A percentile compares a stretch with the other conserved stretches of the same genome.
These are phyloP conservation scores for Chromobotia macracanthus DNA, from an alignment of 2,797 vertebrate genomes.

Conservation along the genomic window DNA sequence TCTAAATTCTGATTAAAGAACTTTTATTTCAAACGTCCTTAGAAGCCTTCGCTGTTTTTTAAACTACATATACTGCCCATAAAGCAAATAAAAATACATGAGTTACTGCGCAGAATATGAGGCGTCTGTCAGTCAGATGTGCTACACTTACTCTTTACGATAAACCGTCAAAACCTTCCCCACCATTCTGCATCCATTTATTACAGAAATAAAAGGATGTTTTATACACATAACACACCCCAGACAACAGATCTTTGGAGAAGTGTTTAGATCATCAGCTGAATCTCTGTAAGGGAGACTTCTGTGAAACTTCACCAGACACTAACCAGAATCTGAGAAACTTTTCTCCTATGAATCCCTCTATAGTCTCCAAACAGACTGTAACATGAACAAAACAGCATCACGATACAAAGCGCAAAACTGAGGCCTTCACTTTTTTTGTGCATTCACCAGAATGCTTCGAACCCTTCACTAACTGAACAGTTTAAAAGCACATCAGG, in stretches of 20 bases:
- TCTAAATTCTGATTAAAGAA: background rate
- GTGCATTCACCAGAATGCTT: slow-evolving; percentile 8
- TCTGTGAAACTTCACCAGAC: background rate
- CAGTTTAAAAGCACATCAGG: slow-evolving; percentile 31
- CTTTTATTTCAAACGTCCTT: background rate
- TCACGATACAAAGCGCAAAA: background rate
- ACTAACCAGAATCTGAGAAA: background rate
- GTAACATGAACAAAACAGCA: slow-evolving; percentile 20
- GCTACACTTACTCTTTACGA: background rate
- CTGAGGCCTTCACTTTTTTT: slow-evolving; percentile 29
- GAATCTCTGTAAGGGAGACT: background rate
- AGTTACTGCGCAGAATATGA: background rate
- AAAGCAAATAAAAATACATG: background rate
- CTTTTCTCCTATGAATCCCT: background rate
- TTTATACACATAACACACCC: background rate
- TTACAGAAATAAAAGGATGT: background rate
- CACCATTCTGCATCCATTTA: background rate
- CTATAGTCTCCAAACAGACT: slow-evolving; percentile 19
- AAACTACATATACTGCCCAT: slow-evolving; percentile 10
- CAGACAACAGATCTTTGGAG: background rate
- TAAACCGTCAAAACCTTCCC: background rate
- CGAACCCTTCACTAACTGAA: background rate
- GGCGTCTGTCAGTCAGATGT: background rate
- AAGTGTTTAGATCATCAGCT: background rate
- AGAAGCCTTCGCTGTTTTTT: background rate